Base-by-base conservation (phyloP, 2,797 vertebrate species). In the Paramormyrops hopkinsi region DNA sequence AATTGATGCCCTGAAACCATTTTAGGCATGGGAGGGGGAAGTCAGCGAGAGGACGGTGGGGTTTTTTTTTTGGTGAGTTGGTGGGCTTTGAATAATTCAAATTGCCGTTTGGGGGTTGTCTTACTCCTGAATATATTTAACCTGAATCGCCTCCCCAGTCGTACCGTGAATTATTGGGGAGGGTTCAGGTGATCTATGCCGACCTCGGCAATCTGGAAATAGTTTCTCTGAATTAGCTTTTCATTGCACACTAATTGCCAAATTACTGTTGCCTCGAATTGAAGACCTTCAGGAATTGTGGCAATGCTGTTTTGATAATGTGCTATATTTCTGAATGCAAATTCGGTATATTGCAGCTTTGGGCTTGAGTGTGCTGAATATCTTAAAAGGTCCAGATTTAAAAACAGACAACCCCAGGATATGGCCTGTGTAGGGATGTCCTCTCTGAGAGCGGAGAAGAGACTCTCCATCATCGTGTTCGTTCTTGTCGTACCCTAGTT, bases 241-340 rank as follows among this genome's bases (percentile, higher is more conserved):
- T 90, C 73, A 89, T 87, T 92, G 93, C 92, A 92, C 92, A 91
- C 91, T 93, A 94, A 93, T 90, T 90, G 90, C 73, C 73, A 90
- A 92, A 94, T 94, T 92, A 92, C 84, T 9, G n/a, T n/a, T 51
- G 89, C 90, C 90, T 90, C 65, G 65, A 89, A 91, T 90, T 89
- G 89, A 17, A 86, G 85, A 88, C 51, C 83, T 83, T 89, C 88
- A 90, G 90, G 89, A 90, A 89, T 89, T 90, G 88, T 90, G 91
- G 88, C 88, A 90, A 89, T 87, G 84, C 88, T 90, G 50, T 83
- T 25, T 89, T 46, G 51, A 7, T 83, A 29, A 54, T 65, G 17
- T 9, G 22, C 79, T 41, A 41, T 11, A 62, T 62, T 50, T 50
- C n/a, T 11, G 33, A 46, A 89, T 59, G 37, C n/a, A 37, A 54